These are phyloP conservation scores for Agrochola circellaris DNA, from an alignment of 2,888 invertebrate genomes.

Conservation along the genomic window DNA sequence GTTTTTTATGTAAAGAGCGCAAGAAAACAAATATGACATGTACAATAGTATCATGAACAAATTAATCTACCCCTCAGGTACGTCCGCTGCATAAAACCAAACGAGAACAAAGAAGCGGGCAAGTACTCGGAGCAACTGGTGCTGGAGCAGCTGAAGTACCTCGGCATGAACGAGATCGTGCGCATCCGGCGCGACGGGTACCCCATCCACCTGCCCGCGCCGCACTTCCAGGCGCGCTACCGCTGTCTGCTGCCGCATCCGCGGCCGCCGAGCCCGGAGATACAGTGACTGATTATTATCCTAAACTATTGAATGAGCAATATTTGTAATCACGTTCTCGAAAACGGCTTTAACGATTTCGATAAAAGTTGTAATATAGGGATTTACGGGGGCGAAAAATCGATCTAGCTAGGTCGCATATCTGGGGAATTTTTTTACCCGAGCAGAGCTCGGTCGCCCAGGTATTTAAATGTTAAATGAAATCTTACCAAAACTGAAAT, in stretches of 20 bases:
- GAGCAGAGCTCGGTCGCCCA: no score
- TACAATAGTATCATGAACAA: no score
- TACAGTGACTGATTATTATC: slow-evolving; percentile 74
- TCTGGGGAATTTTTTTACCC: no score
- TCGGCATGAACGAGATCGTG: slow-evolving; percentile 98
- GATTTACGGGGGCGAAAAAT: no score
- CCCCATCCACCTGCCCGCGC: slow-evolving; percentile 95
- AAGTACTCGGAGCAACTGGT: slow-evolving; percentile 95
- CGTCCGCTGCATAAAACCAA: slow-evolving; percentile 98
- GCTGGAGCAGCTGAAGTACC: slow-evolving; percentile 96
- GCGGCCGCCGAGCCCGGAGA: slow-evolving; percentile 79
- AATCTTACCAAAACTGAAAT: not conserved
- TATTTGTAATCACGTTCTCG: no score
- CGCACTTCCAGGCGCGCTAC: slow-evolving; percentile 94
- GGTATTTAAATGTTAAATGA: not conserved
- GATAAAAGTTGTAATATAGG: no score
- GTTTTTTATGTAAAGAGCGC: no score
- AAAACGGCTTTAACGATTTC: no score
- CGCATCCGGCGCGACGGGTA: slow-evolving; percentile 97
- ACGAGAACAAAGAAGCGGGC: slow-evolving; percentile 95
- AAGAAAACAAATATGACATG: no score
- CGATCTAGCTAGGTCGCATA: no score
- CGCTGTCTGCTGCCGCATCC: slow-evolving; percentile 93
- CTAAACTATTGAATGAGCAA: no score
- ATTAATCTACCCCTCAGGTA: slow-evolving; percentile 89